Evolutionary conservation across 1,140 invertebrate species (phyloP).

Genomic region (Cydia fagiglandana): DNA sequence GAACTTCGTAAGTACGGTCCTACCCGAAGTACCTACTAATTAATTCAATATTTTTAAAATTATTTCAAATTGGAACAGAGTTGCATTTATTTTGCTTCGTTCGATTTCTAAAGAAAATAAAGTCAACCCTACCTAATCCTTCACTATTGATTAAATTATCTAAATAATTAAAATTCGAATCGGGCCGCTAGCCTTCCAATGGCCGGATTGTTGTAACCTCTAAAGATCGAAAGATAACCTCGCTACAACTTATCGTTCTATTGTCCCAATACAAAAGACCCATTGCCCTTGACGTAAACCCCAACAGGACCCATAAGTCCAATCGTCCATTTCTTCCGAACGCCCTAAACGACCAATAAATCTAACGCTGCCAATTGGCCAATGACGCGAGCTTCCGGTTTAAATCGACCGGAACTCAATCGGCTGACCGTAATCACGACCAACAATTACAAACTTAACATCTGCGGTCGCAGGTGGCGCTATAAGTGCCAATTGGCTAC

Average conservation of each 20-base stretch:
- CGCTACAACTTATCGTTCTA: background rate
- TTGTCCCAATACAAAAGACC: background rate
- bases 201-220: background rate
- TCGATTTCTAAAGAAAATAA: too few relatives aligned
- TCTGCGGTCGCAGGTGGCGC: background rate
- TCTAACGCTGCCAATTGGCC: constrained; percentile 22
- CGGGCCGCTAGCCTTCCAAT: too few relatives aligned
- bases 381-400: constrained; percentile 27
- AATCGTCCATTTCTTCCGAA: background rate
- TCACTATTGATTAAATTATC: too few relatives aligned
- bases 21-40: too few relatives aligned
- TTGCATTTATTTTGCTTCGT: too few relatives aligned
- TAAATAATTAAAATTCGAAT: too few relatives aligned
- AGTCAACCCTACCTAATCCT: too few relatives aligned
- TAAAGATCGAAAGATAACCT: background rate
- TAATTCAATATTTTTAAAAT: too few relatives aligned
- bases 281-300: background rate
- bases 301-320: background rate
- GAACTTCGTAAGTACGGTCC: too few relatives aligned
- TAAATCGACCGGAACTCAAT: constrained; percentile 28
- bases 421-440: constrained; percentile 22
- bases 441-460: background rate
- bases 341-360: constrained; percentile 12
- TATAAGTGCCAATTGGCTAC: too few relatives aligned
- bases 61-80: too few relatives aligned